Evolutionary conservation across 2,113 vertebrate genomes (phyloP), one percentile per base, ranked within the genome.

Genomic region (Pseudonaja textilis): DNA sequence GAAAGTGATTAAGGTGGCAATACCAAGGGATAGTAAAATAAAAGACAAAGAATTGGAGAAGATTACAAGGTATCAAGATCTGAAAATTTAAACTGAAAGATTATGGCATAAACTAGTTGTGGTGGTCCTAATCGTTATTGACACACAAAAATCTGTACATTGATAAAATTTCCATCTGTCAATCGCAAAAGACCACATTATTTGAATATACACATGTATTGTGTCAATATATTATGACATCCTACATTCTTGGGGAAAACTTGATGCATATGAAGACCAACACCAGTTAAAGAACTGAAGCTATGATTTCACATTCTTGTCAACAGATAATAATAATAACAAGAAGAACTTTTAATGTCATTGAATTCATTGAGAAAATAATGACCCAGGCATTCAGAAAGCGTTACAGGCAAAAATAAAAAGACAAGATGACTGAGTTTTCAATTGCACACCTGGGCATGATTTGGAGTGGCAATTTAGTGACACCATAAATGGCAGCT

Each of bases 381-480:
- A 93, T 94, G 90, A 86, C 89, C 89, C 2, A 74, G 90, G 88
- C 94, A 85, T 95, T 64, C 87, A 94, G 74, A 74, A 91, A 45
- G 55, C 57, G 94, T 93, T 95, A 91, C 94, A 95, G 94, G 89
- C 0, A 0, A 92, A 93, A 95, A 95, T 96, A 95, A 96, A 97
- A 96, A 95, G 55, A 91, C 91, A 96, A 96, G 95, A 95, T 96
- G 96, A 96, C 96, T 97, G 93, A 91, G 92, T 64, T 90, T 94
- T 94, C 4, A 96, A 97, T 94, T 96, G 94, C 95, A 96, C 95
- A 94, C 95, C 95, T 96, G 95, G 94, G 96, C 95, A 14, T 69
- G 94, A 92, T 96, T 95, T 95, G 96, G 95, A 96, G 95, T 94
- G 93, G 94, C 42, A 0, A 96, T 96, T 96, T 97, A 97, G 95